These are phyloP conservation scores for Odontomyia ornata DNA, from an alignment of 2,888 invertebrate genomes.

Conservation along the genomic window DNA sequence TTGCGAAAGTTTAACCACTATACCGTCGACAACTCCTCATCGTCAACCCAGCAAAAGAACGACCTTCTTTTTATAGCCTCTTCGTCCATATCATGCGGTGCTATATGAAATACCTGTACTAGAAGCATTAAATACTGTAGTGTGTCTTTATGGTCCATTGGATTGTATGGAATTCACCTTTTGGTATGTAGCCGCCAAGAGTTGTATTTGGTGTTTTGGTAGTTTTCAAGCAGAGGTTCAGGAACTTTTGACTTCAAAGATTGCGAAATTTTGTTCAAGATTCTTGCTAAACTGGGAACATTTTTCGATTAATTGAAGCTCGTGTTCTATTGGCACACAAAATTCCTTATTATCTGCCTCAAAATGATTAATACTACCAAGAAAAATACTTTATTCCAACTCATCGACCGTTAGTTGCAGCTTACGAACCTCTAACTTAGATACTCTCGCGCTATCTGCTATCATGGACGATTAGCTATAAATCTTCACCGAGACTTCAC, in stretches of 20 bases:
- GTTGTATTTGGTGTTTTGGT: not conserved
- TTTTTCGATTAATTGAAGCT: too few relatives aligned
- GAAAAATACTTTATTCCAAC: too few relatives aligned
- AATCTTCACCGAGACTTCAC: slow-evolving; percentile 39
- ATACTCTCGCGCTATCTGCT: slow-evolving; percentile 5
- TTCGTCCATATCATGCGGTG: not conserved
- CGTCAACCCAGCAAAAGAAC: not conserved
- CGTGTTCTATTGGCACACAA: too few relatives aligned
- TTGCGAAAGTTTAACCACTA: not conserved
- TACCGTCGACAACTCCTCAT: not conserved
- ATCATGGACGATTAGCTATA: slow-evolving; percentile 40
- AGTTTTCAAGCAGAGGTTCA: not conserved
- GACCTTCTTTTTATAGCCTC: not conserved
- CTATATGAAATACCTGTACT: slow-evolving; percentile 12
- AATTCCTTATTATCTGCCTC: too few relatives aligned
- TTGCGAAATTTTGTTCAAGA: not conserved
- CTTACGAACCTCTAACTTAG: slow-evolving; percentile 5
- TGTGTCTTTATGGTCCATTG: slow-evolving; percentile 19
- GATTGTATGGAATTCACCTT: slow-evolving; percentile 24
- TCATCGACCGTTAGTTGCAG: not conserved
- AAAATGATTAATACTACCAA: too few relatives aligned
- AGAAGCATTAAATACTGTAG: slow-evolving; percentile 30
- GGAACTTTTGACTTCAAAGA: not conserved
- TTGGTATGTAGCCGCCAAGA: slow-evolving; percentile 6
- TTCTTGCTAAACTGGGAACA: too few relatives aligned